Evolutionary conservation across 2,113 vertebrate genomes (phyloP).

Genomic region (Sapajus apella): DNA sequence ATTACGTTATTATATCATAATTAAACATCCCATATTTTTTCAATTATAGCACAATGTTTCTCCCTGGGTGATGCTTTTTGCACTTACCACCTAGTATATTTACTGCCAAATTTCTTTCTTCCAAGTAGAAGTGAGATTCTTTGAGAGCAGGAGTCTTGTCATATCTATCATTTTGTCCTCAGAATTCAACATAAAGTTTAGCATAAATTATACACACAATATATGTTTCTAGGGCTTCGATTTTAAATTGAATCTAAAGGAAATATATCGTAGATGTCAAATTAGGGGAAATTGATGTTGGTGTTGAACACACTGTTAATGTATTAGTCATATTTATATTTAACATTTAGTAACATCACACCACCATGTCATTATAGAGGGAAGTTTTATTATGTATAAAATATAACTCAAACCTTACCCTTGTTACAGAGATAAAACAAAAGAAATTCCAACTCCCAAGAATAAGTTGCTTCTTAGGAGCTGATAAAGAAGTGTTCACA

Average conservation of each 20-base stretch:
- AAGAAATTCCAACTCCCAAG: background rate
- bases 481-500: background rate
- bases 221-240: background rate
- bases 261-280: background rate
- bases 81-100: background rate
- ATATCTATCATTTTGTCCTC: background rate
- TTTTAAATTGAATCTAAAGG: background rate
- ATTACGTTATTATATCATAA: background rate
- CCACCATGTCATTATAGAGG: background rate
- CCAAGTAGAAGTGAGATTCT: background rate
- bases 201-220: background rate
- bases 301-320: background rate
- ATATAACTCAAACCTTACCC: background rate
- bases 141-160: background rate
- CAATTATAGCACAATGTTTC: background rate
- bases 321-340: background rate
- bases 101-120: background rate
- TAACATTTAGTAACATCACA: background rate
- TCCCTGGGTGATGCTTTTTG: background rate
- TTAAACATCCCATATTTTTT: background rate
- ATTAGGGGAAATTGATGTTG: background rate
- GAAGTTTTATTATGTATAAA: background rate
- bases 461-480: background rate
- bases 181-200: background rate
- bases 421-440: background rate